Conservation (phyloP, 2,888 invertebrate species). For the Acleris cristana region DNA sequence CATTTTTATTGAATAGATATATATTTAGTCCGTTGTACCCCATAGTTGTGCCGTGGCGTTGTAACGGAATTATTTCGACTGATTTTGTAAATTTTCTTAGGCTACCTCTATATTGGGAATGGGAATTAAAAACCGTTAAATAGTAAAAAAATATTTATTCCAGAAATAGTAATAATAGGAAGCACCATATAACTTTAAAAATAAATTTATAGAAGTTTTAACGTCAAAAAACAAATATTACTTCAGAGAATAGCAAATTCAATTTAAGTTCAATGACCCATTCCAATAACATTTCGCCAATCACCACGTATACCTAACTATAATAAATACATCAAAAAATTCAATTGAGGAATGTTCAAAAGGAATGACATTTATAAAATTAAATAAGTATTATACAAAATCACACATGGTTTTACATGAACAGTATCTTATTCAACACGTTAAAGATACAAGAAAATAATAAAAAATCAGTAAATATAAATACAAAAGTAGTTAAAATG, state of each 20-base stretch:
- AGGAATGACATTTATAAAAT: conserved; percentile 1
- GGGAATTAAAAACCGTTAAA: background rate
- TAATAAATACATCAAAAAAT: background rate
- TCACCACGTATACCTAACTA: background rate
- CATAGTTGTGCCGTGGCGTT: no score
- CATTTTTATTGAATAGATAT: no score
- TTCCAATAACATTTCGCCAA: background rate
- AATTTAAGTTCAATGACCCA: background rate
- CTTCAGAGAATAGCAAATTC: background rate
- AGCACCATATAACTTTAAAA: conserved; percentile 28
- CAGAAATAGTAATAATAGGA: conserved; percentile 21
- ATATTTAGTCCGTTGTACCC: no score
- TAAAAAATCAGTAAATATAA: no score
- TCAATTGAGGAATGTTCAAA: conserved; percentile 5
- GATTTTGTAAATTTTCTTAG: no score
- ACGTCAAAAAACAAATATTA: background rate
- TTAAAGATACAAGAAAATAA: no score
- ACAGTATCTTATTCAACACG: background rate
- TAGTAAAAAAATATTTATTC: conserved; percentile 20
- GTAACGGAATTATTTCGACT: no score
- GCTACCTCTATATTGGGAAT: no score
- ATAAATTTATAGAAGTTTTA: conserved; percentile 1
- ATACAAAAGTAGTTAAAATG: no score
- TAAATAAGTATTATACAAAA: background rate
- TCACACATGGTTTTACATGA: background rate